Base-by-base conservation (phyloP, 1,140 invertebrate species). In the Listronotus oregonensis region DNA sequence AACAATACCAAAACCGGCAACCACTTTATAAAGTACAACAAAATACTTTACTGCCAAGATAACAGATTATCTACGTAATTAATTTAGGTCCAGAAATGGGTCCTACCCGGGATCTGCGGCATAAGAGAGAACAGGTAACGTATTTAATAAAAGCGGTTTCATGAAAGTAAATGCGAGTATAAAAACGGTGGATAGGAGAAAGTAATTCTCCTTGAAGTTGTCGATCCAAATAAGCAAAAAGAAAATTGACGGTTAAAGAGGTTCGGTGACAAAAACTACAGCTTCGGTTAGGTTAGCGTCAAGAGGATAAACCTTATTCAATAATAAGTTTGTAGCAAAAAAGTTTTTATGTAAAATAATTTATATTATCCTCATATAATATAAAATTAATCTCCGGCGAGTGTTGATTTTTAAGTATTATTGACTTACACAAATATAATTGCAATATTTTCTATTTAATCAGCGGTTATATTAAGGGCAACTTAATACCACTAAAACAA, bases 211-310 rank as follows among this genome's bases (percentile, higher is more conserved):
- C 49, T 62, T 54, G 59, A 49, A 60, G 58, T 50, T 49, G 59
- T 62, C 59, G 50, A 62, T 52, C 39, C 58, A 49, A 62, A 54
- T 54, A 39, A 21, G 59, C 59, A 62, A 62, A 62, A 62, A 62
- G 59, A 62, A 62, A 62, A 62, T 62, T 62, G 59, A 62, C 49
- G 59, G 59, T 62, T 60, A 46, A 43, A 58, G 56, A 42, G 56
- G 15, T 18, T 50, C n/a, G 14, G 39, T n/a, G 17, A 44, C 50
- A 62, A 62, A 62, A 62, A 62, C 17, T 27, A 37, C 49, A 62
- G 59, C 43, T 52, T 18, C 49, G 59, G 50, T 43, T 17, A 62
- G 49, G 49, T 54, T 21, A 54, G 59, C 59, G 32, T 21, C 43
- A 39, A 15, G 49, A 12, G 44, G 50, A 52, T 49, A 49, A 62